Conservation (phyloP, 1,140 invertebrate genomes). For the Campoletis sonorensis region DNA sequence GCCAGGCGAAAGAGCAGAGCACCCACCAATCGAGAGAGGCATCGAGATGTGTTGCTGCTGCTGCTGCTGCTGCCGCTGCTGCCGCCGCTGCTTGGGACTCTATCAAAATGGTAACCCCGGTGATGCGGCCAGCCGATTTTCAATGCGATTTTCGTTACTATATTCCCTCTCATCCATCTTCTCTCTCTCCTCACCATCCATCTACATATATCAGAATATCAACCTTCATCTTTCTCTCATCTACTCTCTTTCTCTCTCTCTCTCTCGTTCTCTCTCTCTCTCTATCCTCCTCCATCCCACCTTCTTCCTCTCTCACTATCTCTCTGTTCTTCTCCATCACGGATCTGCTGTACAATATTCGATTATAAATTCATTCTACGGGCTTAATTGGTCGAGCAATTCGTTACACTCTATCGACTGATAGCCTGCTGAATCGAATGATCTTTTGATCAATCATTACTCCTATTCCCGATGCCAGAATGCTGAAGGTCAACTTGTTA, state of each 20-base stretch:
- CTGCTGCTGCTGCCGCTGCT: no score
- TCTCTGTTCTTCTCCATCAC: not conserved
- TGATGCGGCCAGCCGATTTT: conserved; percentile 47
- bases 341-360: conserved; percentile 24
- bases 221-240: no score
- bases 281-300: not conserved
- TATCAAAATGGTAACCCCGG: conserved; percentile 48
- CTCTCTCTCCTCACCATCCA: not conserved
- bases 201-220: not conserved
- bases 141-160: conserved; percentile 49
- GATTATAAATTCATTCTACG: conserved; percentile 46
- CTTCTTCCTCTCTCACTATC: not conserved
- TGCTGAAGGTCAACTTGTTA: no score
- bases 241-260: not conserved
- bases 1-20: conserved; percentile 26
- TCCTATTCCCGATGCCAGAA: no score
- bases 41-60: conserved; percentile 28
- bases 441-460: conserved; percentile 34
- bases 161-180: not conserved
- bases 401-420: conserved; percentile 13
- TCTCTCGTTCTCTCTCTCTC: not conserved
- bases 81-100: conserved; percentile 47
- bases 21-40: conserved; percentile 36
- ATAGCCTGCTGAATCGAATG: conserved; percentile 33
- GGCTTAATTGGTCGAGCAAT: conserved; percentile 41